These are phyloP conservation scores for Microdon myrmicae DNA, from an alignment of 2,888 invertebrate genomes.

Conservation along the genomic window DNA sequence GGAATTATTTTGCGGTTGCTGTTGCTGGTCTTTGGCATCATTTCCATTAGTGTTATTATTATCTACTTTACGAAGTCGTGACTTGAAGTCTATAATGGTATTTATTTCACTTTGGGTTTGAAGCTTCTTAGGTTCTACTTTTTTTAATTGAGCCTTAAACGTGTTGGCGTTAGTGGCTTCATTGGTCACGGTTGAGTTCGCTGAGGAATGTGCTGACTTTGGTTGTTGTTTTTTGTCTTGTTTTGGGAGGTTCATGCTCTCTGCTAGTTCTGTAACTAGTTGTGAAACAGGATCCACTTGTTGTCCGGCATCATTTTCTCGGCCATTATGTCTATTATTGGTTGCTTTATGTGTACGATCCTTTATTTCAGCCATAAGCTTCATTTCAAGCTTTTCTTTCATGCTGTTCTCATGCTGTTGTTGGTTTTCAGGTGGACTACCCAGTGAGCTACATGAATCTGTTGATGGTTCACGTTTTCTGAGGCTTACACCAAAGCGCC, in stretches of 20 bases:
- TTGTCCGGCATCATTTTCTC: conserved; percentile 59
- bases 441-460: conserved; percentile 70
- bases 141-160: conserved; percentile 78
- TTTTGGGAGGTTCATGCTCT: conserved; percentile 77
- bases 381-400: conserved; percentile 85
- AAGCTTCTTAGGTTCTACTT: conserved; percentile 75
- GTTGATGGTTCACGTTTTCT: conserved; percentile 74
- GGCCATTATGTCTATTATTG: conserved; percentile 64
- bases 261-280: conserved; percentile 85
- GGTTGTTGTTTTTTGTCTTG: conserved; percentile 55
- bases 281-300: conserved; percentile 80
- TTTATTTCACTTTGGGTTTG: conserved; percentile 70
- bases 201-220: conserved; percentile 38
- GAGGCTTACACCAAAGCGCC: conserved; percentile 76
- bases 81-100: conserved; percentile 84
- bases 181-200: conserved; percentile 40
- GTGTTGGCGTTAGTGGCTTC: conserved; percentile 65
- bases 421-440: conserved; percentile 67
- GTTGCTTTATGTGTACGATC: conserved; percentile 74
- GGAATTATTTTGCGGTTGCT: conserved; percentile 52
- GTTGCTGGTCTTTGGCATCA: conserved; percentile 55
- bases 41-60: conserved; percentile 59
- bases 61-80: conserved; percentile 84
- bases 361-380: conserved; percentile 85
- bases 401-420: conserved; percentile 65